Evolutionary conservation across 2,113 vertebrate species (phyloP), one percentile per base, ranked within the genome.

Genomic region (Phyllostomus hastatus): DNA sequence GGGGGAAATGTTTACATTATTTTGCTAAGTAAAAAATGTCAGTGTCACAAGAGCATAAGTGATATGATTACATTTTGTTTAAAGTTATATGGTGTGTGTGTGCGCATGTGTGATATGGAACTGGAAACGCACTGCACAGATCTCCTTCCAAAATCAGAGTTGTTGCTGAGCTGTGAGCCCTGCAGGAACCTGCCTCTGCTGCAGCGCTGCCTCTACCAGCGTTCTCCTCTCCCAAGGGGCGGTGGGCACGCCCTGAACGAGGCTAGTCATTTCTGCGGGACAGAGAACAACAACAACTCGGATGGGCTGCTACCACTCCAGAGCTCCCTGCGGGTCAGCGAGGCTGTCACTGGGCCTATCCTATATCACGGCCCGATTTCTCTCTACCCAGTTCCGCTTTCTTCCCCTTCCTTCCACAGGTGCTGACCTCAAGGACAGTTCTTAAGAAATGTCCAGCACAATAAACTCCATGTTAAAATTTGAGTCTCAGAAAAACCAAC

Each of bases 1-100:
- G 17, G 50, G 7, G 19, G 16, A 79, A 93, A 70, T 70, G 59
- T 75, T 93, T 61, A 28, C 9, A 33, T 46, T 50, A 48, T 46
- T 41, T 73, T 69, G 67, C 78, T 88, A 72, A 66, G 41, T 84
- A n/a, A 76, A 75, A 95, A 52, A 81, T 43, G 14, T 33, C 6
- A 67, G 33, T 19, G 4, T 66, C 59, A 28, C 76, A 66, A 70
- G 2, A 94, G 33, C 15, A 48, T n/a, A 78, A 16, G 70, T 89
- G 69, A 61, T 82, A 35, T 35, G 61, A 73, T 78, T 35, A 15
- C 41, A 64, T 57, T 79, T 54, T 90, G 8, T 84, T 88, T 84
- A 76, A 85, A 85, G 48, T 70, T 38, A 76, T 48, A 41, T 1
- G 61, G 2, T 75, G 20, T 28, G 57, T 52, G 57, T 38, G 43